phyloP scores from a whole-genome alignment of 2,113 vertebrate species.

The Stictonetta naevosa region DNA sequence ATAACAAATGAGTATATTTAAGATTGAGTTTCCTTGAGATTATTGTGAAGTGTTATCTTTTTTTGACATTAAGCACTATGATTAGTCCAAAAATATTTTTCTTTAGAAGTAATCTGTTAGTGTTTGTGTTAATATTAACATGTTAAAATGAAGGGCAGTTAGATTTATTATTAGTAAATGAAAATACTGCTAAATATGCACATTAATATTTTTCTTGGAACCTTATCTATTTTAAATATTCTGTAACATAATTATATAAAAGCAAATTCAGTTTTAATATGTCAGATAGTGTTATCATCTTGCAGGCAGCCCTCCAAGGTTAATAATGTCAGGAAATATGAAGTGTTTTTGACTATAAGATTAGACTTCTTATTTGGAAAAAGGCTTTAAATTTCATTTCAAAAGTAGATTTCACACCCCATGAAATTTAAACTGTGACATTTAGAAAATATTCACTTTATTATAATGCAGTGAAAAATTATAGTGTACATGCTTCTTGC shows the following conservation, averaged over 20 bases:
- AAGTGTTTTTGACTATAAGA: conserved; percentile 71
- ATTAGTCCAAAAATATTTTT: conserved; percentile 53
- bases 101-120: conserved; percentile 54
- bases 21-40: background rate
- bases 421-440: conserved; percentile 80
- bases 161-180: conserved; percentile 67
- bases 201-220: conserved; percentile 28
- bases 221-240: conserved; percentile 64
- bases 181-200: conserved; percentile 46
- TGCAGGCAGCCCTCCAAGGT: conserved; percentile 69
- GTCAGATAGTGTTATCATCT: conserved; percentile 71
- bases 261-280: conserved; percentile 69
- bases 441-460: conserved; percentile 77
- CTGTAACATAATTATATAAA: conserved; percentile 69
- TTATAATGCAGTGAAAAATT: conserved; percentile 76
- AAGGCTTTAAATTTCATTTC: conserved; percentile 77
- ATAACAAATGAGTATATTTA: background rate
- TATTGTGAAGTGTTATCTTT: conserved; percentile 25
- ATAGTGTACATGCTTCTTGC: conserved; percentile 39
- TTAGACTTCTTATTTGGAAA: conserved; percentile 73
- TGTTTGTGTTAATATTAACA: conserved; percentile 49
- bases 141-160: conserved; percentile 44
- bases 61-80: conserved; percentile 57
- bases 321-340: conserved; percentile 73
- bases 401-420: conserved; percentile 75